Conservation (phyloP, 2,113 vertebrate species). For the Engystomops pustulosus region DNA sequence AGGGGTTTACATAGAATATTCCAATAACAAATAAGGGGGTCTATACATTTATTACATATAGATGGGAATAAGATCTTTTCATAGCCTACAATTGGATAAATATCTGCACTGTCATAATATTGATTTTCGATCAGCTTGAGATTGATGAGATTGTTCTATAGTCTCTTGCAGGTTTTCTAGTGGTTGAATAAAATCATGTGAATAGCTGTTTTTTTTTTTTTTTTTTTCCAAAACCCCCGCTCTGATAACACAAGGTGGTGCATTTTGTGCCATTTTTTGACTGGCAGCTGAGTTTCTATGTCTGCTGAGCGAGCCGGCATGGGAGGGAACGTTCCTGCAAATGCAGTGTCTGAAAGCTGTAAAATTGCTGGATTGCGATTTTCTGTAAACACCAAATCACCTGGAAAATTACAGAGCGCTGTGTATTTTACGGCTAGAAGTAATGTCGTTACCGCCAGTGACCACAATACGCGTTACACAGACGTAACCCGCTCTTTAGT, state of each 20-base stretch:
- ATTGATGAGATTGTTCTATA: neutral
- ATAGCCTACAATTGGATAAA: neutral
- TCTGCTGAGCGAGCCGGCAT: neutral
- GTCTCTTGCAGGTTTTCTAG: neutral
- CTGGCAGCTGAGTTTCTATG: neutral
- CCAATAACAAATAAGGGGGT: too few species aligned
- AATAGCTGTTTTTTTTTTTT: too few species aligned
- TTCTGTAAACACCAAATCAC: conserved; percentile 23
- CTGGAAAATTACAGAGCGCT: neutral
- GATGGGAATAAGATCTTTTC: too few species aligned
- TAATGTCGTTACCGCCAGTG: neutral
- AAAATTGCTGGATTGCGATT: conserved; percentile 29
- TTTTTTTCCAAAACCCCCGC: too few species aligned
- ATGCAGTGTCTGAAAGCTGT: conserved; percentile 25
- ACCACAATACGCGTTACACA: neutral
- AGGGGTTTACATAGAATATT: too few species aligned
- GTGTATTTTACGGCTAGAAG: neutral
- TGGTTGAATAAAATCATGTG: neutral
- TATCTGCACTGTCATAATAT: neutral
- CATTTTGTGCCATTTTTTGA: neutral
- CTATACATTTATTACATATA: too few species aligned
- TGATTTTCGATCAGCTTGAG: neutral
- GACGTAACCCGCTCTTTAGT: neutral
- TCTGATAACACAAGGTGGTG: neutral
- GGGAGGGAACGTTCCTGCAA: neutral